Conservation (phyloP, 1,140 invertebrate genomes). For the Zaprionus camerounensis region DNA sequence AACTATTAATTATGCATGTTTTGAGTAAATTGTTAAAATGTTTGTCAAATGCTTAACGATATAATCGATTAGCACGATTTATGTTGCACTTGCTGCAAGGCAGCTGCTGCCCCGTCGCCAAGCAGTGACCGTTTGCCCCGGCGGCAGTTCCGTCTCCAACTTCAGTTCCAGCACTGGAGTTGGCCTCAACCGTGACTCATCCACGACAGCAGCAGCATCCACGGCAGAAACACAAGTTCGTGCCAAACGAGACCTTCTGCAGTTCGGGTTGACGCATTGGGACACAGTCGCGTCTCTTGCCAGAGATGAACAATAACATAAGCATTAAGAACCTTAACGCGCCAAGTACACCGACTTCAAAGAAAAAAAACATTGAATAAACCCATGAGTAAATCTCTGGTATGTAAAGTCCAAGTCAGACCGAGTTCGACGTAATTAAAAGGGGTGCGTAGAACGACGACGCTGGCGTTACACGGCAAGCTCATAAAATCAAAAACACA, state of each 20-base stretch:
- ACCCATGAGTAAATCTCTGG: conserved; percentile 12
- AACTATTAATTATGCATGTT: conserved; percentile 80
- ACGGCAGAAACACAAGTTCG: conserved; percentile 56
- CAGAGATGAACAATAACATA: conserved; percentile 29
- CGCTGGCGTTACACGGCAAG: conserved; percentile 20
- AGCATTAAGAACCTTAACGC: conserved; percentile 15
- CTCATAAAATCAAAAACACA: conserved; percentile 49
- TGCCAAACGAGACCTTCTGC: conserved; percentile 80
- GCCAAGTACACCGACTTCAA: conserved; percentile 22
- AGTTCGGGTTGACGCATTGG: conserved; percentile 55
- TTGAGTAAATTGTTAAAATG: conserved; percentile 67
- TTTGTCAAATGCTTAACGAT: conserved; percentile 71
- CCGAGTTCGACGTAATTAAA: conserved; percentile 65
- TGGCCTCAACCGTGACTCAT: conserved; percentile 73
- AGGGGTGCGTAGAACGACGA: conserved; percentile 65
- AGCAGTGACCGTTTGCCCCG: conserved; percentile 22
- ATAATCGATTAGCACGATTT: conserved; percentile 80
- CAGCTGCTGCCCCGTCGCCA: conserved; percentile 10
- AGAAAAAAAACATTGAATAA: conserved; percentile 5
- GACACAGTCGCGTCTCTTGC: not conserved
- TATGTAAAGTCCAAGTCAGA: not conserved
- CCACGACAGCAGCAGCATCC: conserved; percentile 12
- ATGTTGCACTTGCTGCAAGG: conserved; percentile 69
- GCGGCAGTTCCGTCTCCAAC: conserved; percentile 49
- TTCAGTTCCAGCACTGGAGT: conserved; percentile 48